phyloP scores from a whole-genome alignment of 2,113 vertebrate species.

The Otolemur garnettii region DNA sequence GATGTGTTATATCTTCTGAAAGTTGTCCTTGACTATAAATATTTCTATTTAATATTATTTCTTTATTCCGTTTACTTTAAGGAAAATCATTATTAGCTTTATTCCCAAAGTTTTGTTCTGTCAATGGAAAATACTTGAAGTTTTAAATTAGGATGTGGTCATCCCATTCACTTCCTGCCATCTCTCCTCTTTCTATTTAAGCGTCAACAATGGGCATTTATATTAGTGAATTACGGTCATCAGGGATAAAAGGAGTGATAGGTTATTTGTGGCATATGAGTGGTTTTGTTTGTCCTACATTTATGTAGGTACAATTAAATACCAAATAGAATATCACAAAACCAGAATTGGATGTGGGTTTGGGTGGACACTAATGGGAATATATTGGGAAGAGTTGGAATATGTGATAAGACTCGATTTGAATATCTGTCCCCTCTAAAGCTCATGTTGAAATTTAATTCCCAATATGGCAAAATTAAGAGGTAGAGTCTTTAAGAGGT shows the following conservation, averaged over 20 bases:
- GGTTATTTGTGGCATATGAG: background rate
- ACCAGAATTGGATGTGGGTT: background rate
- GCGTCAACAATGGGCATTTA: background rate
- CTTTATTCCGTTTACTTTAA: background rate
- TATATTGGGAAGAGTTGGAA: background rate
- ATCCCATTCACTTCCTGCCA: background rate
- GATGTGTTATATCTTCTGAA: background rate
- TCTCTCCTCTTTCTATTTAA: background rate
- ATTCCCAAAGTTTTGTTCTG: background rate
- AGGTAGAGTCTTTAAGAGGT: background rate
- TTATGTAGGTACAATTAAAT: background rate
- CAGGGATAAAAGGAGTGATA: background rate
- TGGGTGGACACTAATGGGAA: background rate
- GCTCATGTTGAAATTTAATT: no score
- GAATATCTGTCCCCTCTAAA: background rate
- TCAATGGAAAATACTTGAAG: slow-evolving; percentile 6
- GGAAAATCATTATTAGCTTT: slow-evolving; percentile 23
- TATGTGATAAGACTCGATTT: background rate
- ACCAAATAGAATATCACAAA: background rate
- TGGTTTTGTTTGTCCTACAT: background rate
- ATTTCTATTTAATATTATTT: slow-evolving; percentile 25
- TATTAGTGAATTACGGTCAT: background rate
- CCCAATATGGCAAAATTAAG: background rate
- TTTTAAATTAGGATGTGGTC: background rate
- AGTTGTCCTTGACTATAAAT: background rate